Base-by-base conservation (phyloP, 2,888 invertebrate genomes). In the Stegana nigrithorax region DNA sequence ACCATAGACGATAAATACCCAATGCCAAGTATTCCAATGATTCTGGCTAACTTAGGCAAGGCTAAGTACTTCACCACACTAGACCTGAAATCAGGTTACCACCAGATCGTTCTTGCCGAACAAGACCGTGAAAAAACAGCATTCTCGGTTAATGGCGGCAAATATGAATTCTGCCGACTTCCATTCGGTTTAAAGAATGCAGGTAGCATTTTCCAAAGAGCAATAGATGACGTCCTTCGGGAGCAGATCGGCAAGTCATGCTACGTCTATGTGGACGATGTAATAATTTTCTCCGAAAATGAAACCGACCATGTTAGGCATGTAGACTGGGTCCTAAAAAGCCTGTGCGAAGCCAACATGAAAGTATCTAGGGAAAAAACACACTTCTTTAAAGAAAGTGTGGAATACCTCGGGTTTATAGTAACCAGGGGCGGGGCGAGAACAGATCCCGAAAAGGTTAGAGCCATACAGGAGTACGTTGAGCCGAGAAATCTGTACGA, bases 171-270 rank as follows among this genome's bases (percentile, higher is more conserved):
- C 29, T 67, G 63, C 6, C 59, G 82, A 19, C 79, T 84, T 77
- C 82, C 82, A 0, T 82, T 85, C 66, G 85, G 82, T 1, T 73
- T 86, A 7, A 82, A 81, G 72, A 84, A 84, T 62, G 84, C 85
- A 1, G 85, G 86, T 0, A 78, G 80, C 1, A 83, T 84, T 0
- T 84, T 86, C 58, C 62, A 67, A 56, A 57, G 65, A 10, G 57
- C 62, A 8, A 60, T 67, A 12, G 69, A 72, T 51, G 70, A 72
- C 32, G 64, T 71, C 1, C 44, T 69, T 3, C 57, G 69, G 2
- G 56, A 53, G 21, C 62, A 65, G n/a, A 67, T 67, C n/a, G 65
- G 67, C 4, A 68, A 63, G 42, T 59, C 66, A 10, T 67, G 70
- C 14, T 65, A 68, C 26, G 47, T 50, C 25, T 50, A 25, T 50